Conservation (phyloP, 2,113 vertebrate species). For the Sceloporus tristichus region DNA sequence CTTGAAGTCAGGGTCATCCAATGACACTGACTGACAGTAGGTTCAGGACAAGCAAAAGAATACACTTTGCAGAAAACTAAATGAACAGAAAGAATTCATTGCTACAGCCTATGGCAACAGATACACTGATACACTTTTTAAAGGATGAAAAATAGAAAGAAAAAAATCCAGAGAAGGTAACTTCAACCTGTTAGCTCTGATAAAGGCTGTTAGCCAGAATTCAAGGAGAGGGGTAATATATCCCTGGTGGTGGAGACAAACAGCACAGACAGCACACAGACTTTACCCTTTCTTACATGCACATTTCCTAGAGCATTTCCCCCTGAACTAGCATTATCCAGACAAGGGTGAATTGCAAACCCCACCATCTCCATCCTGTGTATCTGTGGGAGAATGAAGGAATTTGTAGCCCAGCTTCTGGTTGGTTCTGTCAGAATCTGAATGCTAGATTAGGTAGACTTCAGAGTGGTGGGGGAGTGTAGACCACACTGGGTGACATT, state of each 20-base stretch:
- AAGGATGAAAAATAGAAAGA: neutral
- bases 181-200: neutral
- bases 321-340: neutral
- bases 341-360: neutral
- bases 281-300: neutral
- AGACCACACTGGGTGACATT: too few species aligned
- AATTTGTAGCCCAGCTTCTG: too few species aligned
- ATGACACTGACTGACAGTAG: neutral
- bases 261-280: neutral
- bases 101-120: neutral
- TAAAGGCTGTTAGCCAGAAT: neutral
- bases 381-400: too few species aligned
- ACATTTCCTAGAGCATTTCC: neutral
- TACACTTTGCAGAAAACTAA: neutral
- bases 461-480: too few species aligned
- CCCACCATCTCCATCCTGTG: neutral
- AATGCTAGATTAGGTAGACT: too few species aligned
- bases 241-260: neutral
- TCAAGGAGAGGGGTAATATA: neutral
- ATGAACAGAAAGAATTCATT: neutral
- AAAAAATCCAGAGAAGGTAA: neutral
- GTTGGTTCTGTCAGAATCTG: neutral
- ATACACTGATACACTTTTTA: neutral
- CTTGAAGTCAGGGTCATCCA: slow-evolving; percentile 14
- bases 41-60: neutral